Percentiles rank a stretch among this genome's conserved stretches.
Evolutionary conservation across 2,888 invertebrate genomes (phyloP).

Genomic region (Adineta ricciae): DNA sequence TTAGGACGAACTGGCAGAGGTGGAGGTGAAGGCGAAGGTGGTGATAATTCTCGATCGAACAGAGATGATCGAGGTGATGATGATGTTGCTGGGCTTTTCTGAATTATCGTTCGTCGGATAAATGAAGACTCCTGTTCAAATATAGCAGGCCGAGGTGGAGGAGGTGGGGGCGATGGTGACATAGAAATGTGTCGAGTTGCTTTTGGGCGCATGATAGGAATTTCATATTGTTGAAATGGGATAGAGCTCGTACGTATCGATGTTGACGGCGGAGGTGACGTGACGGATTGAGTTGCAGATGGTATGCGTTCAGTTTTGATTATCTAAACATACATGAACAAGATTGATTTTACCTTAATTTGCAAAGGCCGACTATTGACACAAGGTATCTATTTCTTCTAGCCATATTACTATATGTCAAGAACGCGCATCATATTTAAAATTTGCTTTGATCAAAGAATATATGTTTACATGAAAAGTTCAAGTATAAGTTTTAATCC

Average conservation of each 20-base stretch:
- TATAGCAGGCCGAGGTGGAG: neutral
- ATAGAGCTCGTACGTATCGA: neutral
- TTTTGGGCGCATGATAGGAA: neutral
- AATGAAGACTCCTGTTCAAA: neutral
- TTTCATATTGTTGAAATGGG: neutral
- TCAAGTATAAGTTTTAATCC: no score
- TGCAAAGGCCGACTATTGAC: neutral
- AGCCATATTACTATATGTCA: no score
- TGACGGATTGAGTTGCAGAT: neutral
- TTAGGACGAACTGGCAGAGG: neutral
- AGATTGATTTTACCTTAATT: neutral
- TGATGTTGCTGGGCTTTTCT: neutral
- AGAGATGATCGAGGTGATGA: neutral
- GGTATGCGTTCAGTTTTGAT: neutral
- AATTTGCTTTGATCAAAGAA: no score
- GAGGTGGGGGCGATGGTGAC: neutral
- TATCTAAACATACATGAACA: neutral
- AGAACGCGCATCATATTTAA: no score
- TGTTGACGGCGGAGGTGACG: neutral
- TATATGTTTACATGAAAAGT: no score
- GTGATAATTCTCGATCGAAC: neutral
- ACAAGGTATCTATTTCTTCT: no score
- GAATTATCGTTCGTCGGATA: neutral
- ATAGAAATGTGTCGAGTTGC: neutral
- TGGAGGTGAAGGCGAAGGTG: neutral